Conservation (phyloP, 2,888 invertebrate genomes). For the Andrena chrysosceles region DNA sequence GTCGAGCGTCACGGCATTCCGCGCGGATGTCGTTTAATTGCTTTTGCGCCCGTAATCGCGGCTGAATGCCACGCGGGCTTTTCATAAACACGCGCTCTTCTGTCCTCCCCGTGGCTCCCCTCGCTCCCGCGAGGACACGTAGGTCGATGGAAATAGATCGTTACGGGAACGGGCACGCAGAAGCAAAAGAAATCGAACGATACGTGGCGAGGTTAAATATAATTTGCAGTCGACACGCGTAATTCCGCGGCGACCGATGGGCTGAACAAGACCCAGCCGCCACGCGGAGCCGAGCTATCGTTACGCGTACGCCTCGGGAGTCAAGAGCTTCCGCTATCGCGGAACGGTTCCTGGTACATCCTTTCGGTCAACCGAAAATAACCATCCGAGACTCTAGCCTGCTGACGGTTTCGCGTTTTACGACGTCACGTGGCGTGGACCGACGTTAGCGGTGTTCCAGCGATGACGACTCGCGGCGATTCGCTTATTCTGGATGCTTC, state of each 20-base stretch:
- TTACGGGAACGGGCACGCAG: conserved; percentile 3
- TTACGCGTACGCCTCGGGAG: conserved; percentile 24
- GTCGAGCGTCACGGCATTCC: conserved; percentile 11
- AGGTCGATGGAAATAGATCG: conserved; percentile 28
- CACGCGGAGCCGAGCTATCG: conserved; percentile 46
- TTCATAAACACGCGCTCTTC: conserved; percentile 30
- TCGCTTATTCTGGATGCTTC: not conserved
- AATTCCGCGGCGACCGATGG: not conserved
- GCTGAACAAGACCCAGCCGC: not conserved
- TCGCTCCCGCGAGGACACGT: not conserved
- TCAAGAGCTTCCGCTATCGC: conserved; percentile 54
- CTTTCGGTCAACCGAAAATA: conserved; percentile 58
- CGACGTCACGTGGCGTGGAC: conserved; percentile 37
- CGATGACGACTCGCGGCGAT: not conserved
- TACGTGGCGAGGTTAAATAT: conserved; percentile 5
- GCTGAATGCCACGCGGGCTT: not conserved
- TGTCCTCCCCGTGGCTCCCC: not conserved
- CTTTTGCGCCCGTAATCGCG: conserved; percentile 13
- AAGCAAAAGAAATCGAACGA: not conserved
- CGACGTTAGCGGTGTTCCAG: conserved; percentile 13
- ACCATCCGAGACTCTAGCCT: conserved; percentile 12
- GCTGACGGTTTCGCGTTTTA: conserved; percentile 47
- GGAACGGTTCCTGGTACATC: conserved; percentile 40
- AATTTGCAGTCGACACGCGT: conserved; percentile 21
- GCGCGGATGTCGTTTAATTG: conserved; percentile 34